Base-by-base conservation (phyloP, 2,113 vertebrate species). In the Menidia beryllina region DNA sequence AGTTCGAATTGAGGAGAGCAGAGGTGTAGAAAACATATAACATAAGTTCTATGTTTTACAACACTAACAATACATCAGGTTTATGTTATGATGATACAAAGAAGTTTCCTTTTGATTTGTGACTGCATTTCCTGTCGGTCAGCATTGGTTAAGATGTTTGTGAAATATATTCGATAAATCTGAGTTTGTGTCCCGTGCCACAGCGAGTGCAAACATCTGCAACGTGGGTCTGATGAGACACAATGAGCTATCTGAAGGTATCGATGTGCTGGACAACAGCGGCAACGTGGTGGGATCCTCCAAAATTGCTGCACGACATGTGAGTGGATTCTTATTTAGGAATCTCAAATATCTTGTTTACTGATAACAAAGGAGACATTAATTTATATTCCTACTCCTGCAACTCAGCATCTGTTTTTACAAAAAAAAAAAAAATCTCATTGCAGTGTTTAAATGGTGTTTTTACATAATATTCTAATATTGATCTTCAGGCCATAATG, bases 221-320 rank as follows among this genome's bases (percentile, higher is more conserved):
- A 99, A 99, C 0, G 97, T 99, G 77, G 95, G 95, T 77, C 94
- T 99, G 86, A 99, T 99, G 98, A 94, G 97, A 72, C 96, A 98
- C 82, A 95, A 87, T 1, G 98, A 99, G 88, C 93, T 99, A 60
- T 94, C 96, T 43, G 97, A 98, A 69, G 98, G 97, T 0, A 95
- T 99, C 0, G 94, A 96, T 4, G 97, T 99, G n/a, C 55, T 98
- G 84, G 97, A 99, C 85, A 63, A 13, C 19, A 93, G 93, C 0
- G 97, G 97, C n/a, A 95, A 96, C 36, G 90, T 97, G 3, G 96
- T 99, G 7, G 98, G 98, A 25, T 96, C 97, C 9, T 99, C 98
- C 60, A 94, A 91, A 84, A 96, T 98, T 0, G 98, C 98, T 77
- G 98, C 98, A 48, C 96, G 93, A 90, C 96, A 97, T 0, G 98